Evolutionary conservation across 2,888 invertebrate species (phyloP).

Genomic region (Parnassius mnemosyne): DNA sequence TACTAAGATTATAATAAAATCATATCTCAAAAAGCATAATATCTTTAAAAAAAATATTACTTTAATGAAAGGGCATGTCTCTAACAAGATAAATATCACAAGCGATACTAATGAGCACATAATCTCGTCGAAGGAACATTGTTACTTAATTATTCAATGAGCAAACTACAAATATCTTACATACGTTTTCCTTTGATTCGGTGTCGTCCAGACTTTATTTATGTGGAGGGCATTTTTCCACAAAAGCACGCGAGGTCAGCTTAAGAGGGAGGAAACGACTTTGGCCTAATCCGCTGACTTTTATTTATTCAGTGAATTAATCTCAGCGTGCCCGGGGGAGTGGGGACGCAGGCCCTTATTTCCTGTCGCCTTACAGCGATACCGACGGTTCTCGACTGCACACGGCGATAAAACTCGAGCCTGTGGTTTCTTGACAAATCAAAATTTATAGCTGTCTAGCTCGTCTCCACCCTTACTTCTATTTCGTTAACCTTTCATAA

Average conservation of each 20-base stretch:
- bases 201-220: constrained; percentile 67
- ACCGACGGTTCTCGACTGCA: constrained; percentile 62
- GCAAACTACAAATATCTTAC: constrained; percentile 31
- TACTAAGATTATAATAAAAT: too few species aligned
- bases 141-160: constrained; percentile 30
- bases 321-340: constrained; percentile 60
- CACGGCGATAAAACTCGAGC: constrained; percentile 57
- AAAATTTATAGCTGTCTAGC: constrained; percentile 49
- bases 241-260: constrained; percentile 78
- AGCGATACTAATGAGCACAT: constrained; percentile 9
- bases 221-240: constrained; percentile 74
- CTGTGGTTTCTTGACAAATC: constrained; percentile 47
- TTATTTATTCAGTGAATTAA: constrained; percentile 81
- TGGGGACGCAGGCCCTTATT: constrained; percentile 67
- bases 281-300: constrained; percentile 80
- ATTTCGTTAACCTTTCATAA: constrained; percentile 31
- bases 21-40: too few species aligned
- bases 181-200: constrained; percentile 64
- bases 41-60: too few species aligned
- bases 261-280: constrained; percentile 78
- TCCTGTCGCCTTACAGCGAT: constrained; percentile 56
- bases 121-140: constrained; percentile 12
- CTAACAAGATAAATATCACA: constrained; percentile 3
- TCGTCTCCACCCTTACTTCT: constrained; percentile 32
- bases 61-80: background rate